Evolutionary conservation across 1,140 invertebrate genomes (phyloP).

Genomic region (Drosophila orosa): DNA sequence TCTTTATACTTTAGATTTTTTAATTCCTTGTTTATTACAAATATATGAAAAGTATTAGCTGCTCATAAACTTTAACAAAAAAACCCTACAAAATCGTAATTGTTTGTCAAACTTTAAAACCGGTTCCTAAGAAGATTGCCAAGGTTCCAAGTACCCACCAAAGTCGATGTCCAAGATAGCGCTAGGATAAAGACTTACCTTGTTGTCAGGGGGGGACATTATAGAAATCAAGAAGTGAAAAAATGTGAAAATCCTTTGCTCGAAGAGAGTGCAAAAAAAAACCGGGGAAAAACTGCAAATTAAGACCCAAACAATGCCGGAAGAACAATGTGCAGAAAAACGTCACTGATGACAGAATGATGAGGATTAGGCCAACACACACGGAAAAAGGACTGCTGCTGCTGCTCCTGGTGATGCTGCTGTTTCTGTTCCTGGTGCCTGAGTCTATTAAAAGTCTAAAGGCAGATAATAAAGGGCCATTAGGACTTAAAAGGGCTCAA

Average conservation of each 20-base stretch:
- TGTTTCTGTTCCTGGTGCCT: constrained; percentile 57
- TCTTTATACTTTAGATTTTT: not conserved
- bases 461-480: constrained; percentile 84
- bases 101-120: not conserved
- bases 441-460: constrained; percentile 84
- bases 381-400: constrained; percentile 22
- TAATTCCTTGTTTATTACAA: not conserved
- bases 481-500: constrained; percentile 84
- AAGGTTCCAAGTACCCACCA: not conserved
- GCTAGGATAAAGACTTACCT: not conserved
- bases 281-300: constrained; percentile 71
- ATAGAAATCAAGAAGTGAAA: constrained; percentile 71
- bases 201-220: constrained; percentile 11
- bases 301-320: constrained; percentile 71
- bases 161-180: constrained; percentile 1
- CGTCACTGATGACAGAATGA: constrained; percentile 84
- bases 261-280: constrained; percentile 46
- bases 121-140: constrained; percentile 4
- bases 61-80: not conserved
- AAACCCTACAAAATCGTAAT: too few relatives aligned
- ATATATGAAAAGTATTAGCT: not conserved
- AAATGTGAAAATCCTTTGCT: constrained; percentile 66
- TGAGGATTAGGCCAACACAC: constrained; percentile 78
- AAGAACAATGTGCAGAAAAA: constrained; percentile 82
- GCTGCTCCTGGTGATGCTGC: constrained; percentile 13